Conservation (phyloP, 2,113 vertebrate species). For the Mustelus asterias region DNA sequence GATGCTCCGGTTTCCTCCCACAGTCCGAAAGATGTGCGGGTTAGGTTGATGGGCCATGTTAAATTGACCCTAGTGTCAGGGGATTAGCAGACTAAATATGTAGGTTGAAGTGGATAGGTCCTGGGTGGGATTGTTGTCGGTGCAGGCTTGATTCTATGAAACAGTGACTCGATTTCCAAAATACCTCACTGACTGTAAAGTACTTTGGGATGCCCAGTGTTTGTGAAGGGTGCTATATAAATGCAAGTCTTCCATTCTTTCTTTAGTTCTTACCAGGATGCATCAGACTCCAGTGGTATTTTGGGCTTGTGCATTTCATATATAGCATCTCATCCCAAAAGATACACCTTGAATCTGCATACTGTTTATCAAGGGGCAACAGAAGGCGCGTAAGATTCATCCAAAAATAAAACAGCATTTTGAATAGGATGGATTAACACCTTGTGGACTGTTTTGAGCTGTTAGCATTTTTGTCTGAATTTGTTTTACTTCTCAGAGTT, state of each 20-base stretch:
- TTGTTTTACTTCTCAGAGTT: background rate
- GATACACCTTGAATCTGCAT: background rate
- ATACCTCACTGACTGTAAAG: background rate
- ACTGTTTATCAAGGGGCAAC: background rate
- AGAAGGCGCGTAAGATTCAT: background rate
- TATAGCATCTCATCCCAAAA: conserved; percentile 11
- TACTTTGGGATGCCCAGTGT: background rate
- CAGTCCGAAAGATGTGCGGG: no score
- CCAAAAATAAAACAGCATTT: background rate
- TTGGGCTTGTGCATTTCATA: background rate
- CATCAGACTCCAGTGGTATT: background rate
- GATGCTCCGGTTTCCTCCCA: no score
- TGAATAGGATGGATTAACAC: background rate
- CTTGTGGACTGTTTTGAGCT: background rate
- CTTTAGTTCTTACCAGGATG: background rate
- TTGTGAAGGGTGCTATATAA: background rate
- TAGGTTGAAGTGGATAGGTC: no score
- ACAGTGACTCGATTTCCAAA: background rate
- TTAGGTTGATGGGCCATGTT: no score
- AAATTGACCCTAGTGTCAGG: no score
- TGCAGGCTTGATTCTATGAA: no score
- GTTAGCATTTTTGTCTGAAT: background rate
- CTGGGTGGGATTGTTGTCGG: no score
- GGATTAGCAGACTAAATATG: no score
- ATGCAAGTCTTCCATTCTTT: background rate